Evolutionary conservation across 2,797 vertebrate species (phyloP).

Genomic region (Enteromius treurensis): DNA sequence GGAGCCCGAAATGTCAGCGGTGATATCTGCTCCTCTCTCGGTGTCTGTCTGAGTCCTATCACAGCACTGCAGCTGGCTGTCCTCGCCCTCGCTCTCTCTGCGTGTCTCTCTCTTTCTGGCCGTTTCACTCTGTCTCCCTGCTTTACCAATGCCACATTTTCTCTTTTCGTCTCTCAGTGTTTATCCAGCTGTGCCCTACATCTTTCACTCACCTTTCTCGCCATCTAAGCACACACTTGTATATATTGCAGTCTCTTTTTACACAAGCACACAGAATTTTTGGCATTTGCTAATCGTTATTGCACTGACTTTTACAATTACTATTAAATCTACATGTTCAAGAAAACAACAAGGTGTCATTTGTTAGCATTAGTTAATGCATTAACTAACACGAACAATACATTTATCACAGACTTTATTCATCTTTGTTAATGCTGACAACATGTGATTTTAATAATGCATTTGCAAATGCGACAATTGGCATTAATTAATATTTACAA

Average conservation of each 20-base stretch:
- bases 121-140: constrained; percentile 29
- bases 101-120: constrained; percentile 23
- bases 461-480: too few relatives aligned
- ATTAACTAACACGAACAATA: too few relatives aligned
- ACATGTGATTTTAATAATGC: too few relatives aligned
- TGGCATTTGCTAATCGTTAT: neutral
- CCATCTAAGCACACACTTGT: neutral
- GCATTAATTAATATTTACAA: too few relatives aligned
- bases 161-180: constrained; percentile 1
- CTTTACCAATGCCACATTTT: constrained; percentile 17
- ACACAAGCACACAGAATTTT: neutral
- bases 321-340: neutral
- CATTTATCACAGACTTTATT: too few relatives aligned
- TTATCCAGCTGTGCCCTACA: constrained; percentile 20
- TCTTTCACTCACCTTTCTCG: constrained; percentile 29
- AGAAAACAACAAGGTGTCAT: neutral
- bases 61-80: constrained; percentile 73
- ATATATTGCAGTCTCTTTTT: neutral
- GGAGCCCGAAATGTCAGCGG: constrained; percentile 86
- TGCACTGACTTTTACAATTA: neutral
- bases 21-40: constrained; percentile 74
- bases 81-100: constrained; percentile 58
- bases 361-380: too few relatives aligned
- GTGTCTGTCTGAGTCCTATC: constrained; percentile 71
- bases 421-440: too few relatives aligned